Evolutionary conservation across 1,140 invertebrate genomes (phyloP), one percentile per base, ranked within the genome.

Genomic region (Contarinia nasturtii): DNA sequence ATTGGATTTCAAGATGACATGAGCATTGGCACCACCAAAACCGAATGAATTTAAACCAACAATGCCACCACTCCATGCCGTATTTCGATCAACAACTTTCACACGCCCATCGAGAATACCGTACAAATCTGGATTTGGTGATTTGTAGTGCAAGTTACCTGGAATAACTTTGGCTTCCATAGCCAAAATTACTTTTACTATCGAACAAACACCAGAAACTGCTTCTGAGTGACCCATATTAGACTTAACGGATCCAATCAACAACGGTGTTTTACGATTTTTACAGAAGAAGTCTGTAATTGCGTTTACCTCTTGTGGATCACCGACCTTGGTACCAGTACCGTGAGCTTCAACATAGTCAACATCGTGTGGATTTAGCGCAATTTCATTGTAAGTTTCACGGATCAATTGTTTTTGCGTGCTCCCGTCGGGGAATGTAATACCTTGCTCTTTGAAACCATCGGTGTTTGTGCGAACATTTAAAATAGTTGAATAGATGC

Each of bases 161-260:
- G n/a, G n/a, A 89, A 63, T 76, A 2, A 70, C 65, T 17, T 75
- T 74, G 4, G 73, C 75, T 58, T 83, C 76, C 65, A 88, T 83
- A 1, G 81, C 75, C 38, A 90, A 67, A 33, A 56, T 61, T 53
- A 87, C 80, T 69, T 94, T 94, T 3, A 80, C 75, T 36, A 94
- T 54, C 1, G 86, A 83, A 59, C 82, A 87, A 1, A 88, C 64
- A 49, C 89, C 90, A 36, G 88, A 92, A 2, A 83, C 82, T 7
- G 87, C 80, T 64, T 97, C 93, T 1, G 85, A 75, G 61, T 97
- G 93, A 0, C 93, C 93, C 56, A 94, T 72, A 63, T 94, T 95
- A 0, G 89, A 90, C 60, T 97, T 97, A 1, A 92, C 72, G 0
- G 90, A 88, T 5, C 92, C 92, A 52, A 96, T 81, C 22, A 74